These are phyloP conservation scores for Drosophila pectinifera DNA, from an alignment of 1,140 invertebrate genomes.

Conservation along the genomic window DNA sequence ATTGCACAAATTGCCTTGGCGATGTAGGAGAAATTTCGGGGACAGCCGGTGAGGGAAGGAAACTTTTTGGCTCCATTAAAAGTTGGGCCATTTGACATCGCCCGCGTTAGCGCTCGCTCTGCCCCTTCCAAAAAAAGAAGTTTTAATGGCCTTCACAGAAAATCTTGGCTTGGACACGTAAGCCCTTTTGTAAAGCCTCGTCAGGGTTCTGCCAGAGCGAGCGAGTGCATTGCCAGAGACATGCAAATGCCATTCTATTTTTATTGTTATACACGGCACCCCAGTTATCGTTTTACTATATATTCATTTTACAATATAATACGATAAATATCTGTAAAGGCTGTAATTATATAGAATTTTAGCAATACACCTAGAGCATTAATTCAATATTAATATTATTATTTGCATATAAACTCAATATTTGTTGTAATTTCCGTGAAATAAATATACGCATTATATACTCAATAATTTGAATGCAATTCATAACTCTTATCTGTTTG, in stretches of 20 bases:
- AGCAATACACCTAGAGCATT: too few species aligned
- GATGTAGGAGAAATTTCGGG: constrained; percentile 10
- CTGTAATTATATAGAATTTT: too few species aligned
- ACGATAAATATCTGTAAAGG: too few species aligned
- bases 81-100: constrained; percentile 49
- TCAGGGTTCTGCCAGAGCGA: neutral
- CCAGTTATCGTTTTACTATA: too few species aligned
- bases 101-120: constrained; percentile 15
- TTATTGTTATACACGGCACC: too few species aligned
- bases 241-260: too few species aligned
- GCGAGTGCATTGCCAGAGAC: neutral
- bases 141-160: constrained; percentile 42
- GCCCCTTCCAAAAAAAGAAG: constrained; percentile 11
- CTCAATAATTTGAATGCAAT: neutral
- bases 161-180: constrained; percentile 45
- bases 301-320: too few species aligned
- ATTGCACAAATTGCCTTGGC: constrained; percentile 48
- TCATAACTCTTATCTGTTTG: neutral
- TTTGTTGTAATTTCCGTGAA: too few species aligned
- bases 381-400: too few species aligned
- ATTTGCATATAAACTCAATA: too few species aligned
- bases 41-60: constrained; percentile 23
- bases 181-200: constrained; percentile 30
- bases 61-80: constrained; percentile 52
- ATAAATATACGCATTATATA: neutral